Base-by-base conservation (phyloP, 2,888 invertebrate species). In the Lasiommata megera region DNA sequence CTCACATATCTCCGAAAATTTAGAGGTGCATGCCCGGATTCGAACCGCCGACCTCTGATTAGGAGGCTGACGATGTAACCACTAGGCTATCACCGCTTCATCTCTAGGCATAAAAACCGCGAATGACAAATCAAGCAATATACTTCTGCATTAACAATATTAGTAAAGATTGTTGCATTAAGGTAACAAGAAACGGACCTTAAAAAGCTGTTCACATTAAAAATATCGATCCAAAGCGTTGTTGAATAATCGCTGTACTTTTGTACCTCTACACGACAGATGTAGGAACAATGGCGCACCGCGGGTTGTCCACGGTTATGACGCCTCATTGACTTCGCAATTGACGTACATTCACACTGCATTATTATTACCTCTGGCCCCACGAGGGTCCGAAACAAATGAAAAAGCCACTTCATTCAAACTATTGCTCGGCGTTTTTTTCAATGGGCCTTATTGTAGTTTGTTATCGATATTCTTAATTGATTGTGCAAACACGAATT, bases 211-310 rank as follows among this genome's bases (percentile, higher is more conserved):
- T 23, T 23, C 3, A 7, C 41, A 11, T 23, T 18, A 41, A 12
- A 34, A 18, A n/a, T 17, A 47, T n/a, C 36, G 47, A 47, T 36
- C 23, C 36, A 48, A 48, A 48, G 36, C 48, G 12, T 16, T 16
- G 31, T 11, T n/a, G 14, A 34, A 17, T 41, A 17, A 28, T 34
- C 17, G 18, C 2, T 12, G 12, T 18, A 37, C 23, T 18, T 8
- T 37, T 63, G 29, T 29, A 53, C 48, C 54, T 43, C 48, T 58
- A 61, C 46, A 54, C 61, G 69, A 68, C 74, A 74, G 74, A 75
- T 75, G 74, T 60, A 61, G 61, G 65, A 57, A 73, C 67, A 67
- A 68, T 70, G 67, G 67, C 58, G n/a, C 70, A n/a, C 68, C 53
- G 65, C 68, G 68, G 69, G 69, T 63, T 62, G 65, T 64, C 68